A percentile compares a stretch with the other conserved stretches of the same genome.
Evolutionary conservation across 2,888 invertebrate genomes (phyloP).

Genomic region (Oxystoma pomonae): DNA sequence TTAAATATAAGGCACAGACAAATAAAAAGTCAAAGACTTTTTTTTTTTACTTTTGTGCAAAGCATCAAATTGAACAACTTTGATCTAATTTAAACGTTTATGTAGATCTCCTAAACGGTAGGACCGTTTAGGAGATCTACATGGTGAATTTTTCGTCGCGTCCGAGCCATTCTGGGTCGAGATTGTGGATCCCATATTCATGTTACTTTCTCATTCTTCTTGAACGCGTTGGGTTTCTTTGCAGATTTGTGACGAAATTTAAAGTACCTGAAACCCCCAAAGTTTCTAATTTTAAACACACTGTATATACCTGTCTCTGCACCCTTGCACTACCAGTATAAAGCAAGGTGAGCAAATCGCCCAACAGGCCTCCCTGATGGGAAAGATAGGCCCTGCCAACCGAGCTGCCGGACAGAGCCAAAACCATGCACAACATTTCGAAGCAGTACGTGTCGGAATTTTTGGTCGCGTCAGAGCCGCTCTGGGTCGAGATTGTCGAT

Average conservation of each 20-base stretch:
- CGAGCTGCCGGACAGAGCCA: constrained; percentile 88
- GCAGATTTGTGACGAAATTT: no score
- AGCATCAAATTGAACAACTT: no score
- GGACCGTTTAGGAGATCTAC: no score
- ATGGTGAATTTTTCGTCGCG: constrained; percentile 50
- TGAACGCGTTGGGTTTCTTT: constrained; percentile 82
- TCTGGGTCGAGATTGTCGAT: constrained; percentile 43
- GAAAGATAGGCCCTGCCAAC: constrained; percentile 88
- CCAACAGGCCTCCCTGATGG: constrained; percentile 79
- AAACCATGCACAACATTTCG: constrained; percentile 93
- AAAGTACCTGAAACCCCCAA: no score
- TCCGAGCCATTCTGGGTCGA: constrained; percentile 46
- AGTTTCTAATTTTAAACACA: no score
- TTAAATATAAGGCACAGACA: no score
- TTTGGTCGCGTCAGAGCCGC: constrained; percentile 49
- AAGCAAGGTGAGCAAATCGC: constrained; percentile 79
- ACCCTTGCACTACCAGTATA: constrained; percentile 94
- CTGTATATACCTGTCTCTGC: constrained; percentile 88
- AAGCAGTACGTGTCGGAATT: constrained; percentile 91
- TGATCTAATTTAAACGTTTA: no score
- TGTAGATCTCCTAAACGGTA: no score
- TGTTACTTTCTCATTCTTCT: constrained; percentile 83
- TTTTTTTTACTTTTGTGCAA: no score
- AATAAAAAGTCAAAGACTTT: no score
- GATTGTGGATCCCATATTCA: constrained; percentile 50